Evolutionary conservation across 2,113 vertebrate species (phyloP).

Genomic region (Seriola rivoliana): DNA sequence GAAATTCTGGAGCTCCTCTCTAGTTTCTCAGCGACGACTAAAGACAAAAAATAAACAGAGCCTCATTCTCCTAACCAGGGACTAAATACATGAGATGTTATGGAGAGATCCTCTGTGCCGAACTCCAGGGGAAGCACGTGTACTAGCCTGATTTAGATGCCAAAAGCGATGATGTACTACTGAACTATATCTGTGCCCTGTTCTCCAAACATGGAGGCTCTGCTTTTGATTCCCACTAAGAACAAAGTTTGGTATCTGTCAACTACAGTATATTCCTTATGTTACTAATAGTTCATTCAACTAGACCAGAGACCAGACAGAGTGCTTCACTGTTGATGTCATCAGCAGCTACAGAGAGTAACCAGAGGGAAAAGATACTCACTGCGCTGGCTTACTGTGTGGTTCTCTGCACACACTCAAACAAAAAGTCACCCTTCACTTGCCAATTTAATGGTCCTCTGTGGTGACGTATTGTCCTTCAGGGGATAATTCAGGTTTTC

Average conservation of each 20-base stretch:
- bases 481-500: neutral
- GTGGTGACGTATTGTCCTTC: neutral
- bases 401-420: neutral
- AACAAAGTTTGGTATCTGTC: neutral
- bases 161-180: neutral
- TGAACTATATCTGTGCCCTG: neutral
- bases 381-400: neutral
- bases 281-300: neutral
- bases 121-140: conserved; percentile 1
- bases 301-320: neutral
- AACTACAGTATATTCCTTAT: too few species aligned
- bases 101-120: conserved; percentile 13
- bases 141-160: conserved; percentile 21
- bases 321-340: neutral
- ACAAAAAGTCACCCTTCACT: neutral
- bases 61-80: conserved; percentile 28
- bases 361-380: neutral
- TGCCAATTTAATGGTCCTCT: neutral
- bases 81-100: conserved; percentile 16
- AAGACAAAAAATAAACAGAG: conserved; percentile 60
- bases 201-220: neutral
- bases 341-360: neutral
- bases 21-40: conserved; percentile 39
- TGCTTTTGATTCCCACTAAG: conserved; percentile 8
- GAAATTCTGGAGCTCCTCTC: conserved; percentile 38